Evolutionary conservation across 1,140 invertebrate genomes (phyloP).

Genomic region (Portunus trituberculatus): DNA sequence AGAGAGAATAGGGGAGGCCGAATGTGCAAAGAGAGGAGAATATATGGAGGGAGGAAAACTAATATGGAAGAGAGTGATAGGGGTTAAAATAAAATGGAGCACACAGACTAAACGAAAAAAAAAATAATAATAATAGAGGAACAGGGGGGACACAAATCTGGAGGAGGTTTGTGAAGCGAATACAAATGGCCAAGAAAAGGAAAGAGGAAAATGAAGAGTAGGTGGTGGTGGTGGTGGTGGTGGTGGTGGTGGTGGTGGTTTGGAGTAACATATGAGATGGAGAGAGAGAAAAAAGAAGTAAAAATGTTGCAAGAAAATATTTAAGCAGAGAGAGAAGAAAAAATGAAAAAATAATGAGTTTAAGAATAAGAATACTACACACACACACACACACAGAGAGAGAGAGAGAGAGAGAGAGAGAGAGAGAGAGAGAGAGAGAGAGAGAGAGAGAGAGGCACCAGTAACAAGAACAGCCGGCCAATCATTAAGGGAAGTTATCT

Average conservation of each 20-base stretch:
- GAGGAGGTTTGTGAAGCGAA: not conserved
- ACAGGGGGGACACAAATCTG: not conserved
- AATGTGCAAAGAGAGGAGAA: constrained; percentile 5
- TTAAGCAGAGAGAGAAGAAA: not conserved
- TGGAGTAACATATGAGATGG: too few species aligned
- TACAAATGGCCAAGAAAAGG: not conserved
- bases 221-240: not conserved
- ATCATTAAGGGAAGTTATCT: too few species aligned
- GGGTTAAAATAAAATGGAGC: too few species aligned
- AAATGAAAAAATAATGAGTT: not conserved
- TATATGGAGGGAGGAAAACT: not conserved
- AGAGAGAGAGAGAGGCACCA: not conserved
- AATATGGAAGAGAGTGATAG: too few species aligned
- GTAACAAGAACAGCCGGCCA: too few species aligned
- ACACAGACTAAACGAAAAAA: too few species aligned
- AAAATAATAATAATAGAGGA: too few species aligned
- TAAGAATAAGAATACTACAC: not conserved
- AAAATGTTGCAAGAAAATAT: not conserved
- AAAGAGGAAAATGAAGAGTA: not conserved
- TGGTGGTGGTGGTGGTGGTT: too few species aligned
- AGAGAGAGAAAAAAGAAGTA: not conserved
- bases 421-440: not conserved
- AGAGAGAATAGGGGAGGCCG: not conserved
- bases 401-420: not conserved
- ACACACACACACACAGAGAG: not conserved